Percentiles rank a stretch among this genome's conserved stretches.
phyloP scores from a whole-genome alignment of 2,113 vertebrate species.

The Acanthochromis polyacanthus region DNA sequence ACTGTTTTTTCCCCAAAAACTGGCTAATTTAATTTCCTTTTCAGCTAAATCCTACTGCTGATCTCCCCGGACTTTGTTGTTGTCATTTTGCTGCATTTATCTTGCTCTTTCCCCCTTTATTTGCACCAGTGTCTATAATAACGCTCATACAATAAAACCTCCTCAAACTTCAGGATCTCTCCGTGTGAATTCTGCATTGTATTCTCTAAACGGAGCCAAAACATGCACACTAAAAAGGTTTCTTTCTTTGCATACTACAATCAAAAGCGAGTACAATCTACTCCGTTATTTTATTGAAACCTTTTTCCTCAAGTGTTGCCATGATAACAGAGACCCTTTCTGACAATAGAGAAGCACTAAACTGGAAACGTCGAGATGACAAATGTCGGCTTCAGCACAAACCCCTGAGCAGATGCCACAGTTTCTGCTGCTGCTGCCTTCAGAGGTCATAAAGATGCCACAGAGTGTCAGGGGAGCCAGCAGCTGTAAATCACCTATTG shows the following conservation, averaged over 20 bases:
- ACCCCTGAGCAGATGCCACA: slow-evolving; percentile 18
- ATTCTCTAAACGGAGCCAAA: neutral
- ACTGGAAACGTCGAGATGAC: neutral
- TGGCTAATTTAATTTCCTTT: neutral
- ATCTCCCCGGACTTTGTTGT: neutral
- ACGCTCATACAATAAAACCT: neutral
- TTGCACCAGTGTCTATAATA: neutral
- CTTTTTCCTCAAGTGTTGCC: neutral
- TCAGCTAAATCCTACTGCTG: neutral
- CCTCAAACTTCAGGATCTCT: neutral
- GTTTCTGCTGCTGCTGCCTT: neutral
- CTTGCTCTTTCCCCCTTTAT: neutral
- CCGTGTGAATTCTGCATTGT: neutral
- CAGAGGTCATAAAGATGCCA: slow-evolving; percentile 33
- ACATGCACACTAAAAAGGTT: neutral
- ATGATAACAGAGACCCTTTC: neutral
- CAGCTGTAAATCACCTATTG: slow-evolving; percentile 43
- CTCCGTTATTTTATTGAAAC: neutral
- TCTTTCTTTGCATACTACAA: neutral
- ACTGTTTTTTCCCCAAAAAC: neutral
- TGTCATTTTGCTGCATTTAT: slow-evolving; percentile 9
- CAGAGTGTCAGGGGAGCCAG: slow-evolving; percentile 3
- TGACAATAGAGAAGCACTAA: neutral
- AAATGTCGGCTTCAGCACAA: neutral
- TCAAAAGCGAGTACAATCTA: neutral